phyloP scores from a whole-genome alignment of 2,113 vertebrate genomes.

The Pelvicachromis taeniatus region DNA sequence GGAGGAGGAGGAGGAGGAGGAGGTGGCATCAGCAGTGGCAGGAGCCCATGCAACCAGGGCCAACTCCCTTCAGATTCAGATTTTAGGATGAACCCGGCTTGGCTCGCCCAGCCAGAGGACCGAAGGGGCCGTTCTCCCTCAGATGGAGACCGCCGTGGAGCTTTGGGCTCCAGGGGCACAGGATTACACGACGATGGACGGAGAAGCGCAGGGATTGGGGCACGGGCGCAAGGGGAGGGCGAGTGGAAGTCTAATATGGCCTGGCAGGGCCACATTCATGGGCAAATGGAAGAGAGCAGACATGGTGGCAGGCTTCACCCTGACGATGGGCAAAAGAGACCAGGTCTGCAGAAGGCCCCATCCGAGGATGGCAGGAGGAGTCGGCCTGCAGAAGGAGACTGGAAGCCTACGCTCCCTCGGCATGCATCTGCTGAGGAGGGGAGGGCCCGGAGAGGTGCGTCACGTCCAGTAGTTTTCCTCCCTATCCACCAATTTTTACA shows the following conservation, averaged over 20 bases:
- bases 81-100: constrained; percentile 72
- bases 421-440: constrained; percentile 80
- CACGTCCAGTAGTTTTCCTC: background rate
- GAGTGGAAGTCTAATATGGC: constrained; percentile 60
- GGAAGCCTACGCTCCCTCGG: constrained; percentile 76
- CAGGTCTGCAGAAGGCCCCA: constrained; percentile 72
- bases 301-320: constrained; percentile 60
- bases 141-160: constrained; percentile 52
- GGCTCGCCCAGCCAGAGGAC: constrained; percentile 73
- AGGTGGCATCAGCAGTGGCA: constrained; percentile 31
- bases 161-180: constrained; percentile 16
- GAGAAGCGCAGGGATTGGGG: constrained; percentile 50
- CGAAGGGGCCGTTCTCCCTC: constrained; percentile 65
- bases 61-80: constrained; percentile 71
- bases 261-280: constrained; percentile 66
- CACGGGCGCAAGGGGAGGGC: constrained; percentile 50
- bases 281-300: constrained; percentile 49
- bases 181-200: constrained; percentile 55
- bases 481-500: background rate
- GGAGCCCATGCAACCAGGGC: constrained; percentile 59
- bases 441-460: constrained; percentile 72
- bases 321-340: constrained; percentile 65
- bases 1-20: constrained; percentile 34
- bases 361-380: constrained; percentile 73
- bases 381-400: constrained; percentile 72